phyloP scores from a whole-genome alignment of 2,113 vertebrate species.

The Gambusia affinis region DNA sequence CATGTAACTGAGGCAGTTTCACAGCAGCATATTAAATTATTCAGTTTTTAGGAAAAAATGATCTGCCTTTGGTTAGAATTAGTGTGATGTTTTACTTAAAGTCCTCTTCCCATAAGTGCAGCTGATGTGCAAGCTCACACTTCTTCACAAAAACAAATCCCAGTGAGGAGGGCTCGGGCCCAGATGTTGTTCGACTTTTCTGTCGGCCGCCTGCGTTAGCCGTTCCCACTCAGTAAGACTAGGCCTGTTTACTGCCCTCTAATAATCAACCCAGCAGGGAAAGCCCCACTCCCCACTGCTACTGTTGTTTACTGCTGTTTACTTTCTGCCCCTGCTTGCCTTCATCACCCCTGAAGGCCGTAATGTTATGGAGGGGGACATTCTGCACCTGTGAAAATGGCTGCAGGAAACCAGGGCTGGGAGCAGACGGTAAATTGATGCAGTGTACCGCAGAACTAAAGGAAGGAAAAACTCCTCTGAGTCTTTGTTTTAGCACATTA shows the following conservation, averaged over 20 bases:
- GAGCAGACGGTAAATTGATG: constrained; percentile 14
- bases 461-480: background rate
- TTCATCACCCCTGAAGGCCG: constrained; percentile 54
- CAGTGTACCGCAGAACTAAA: background rate
- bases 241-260: constrained; percentile 68
- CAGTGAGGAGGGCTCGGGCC: constrained; percentile 61
- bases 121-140: constrained; percentile 14
- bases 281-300: constrained; percentile 52
- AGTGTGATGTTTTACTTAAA: background rate
- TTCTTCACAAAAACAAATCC: constrained; percentile 8
- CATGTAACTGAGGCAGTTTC: background rate
- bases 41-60: background rate
- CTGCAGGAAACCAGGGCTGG: constrained; percentile 13
- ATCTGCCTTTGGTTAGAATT: background rate
- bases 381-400: constrained; percentile 36
- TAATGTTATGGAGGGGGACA: constrained; percentile 22
- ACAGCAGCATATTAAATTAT: background rate
- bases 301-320: constrained; percentile 76
- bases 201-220: constrained; percentile 51
- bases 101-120: background rate
- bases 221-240: constrained; percentile 49
- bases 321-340: constrained; percentile 45
- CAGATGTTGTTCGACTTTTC: constrained; percentile 70
- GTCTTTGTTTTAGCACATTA: background rate
- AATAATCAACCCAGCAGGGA: constrained; percentile 74